Evolutionary conservation across 1,140 invertebrate species (phyloP), one percentile per base, ranked within the genome.

Genomic region (Drosophila virilis): DNA sequence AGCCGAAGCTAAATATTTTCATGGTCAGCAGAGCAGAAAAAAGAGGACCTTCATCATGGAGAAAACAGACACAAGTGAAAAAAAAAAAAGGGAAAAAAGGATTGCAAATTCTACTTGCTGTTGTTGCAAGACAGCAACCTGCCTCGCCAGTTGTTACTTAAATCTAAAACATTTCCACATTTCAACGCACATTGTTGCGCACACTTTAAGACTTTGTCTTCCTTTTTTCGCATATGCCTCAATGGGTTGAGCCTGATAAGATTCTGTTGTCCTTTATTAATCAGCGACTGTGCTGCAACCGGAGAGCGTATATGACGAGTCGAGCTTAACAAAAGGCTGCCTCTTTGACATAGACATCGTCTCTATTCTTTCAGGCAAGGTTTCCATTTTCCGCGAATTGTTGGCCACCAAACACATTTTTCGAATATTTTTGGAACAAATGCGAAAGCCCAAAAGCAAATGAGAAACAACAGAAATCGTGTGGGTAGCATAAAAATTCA

Each of bases 21-120:
- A 84, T 80, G 81, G 80, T 54, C 77, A 84, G 51, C 65, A 85
- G 80, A 84, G 77, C 75, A 80, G 77, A 85, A 84, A 84, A 81
- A 74, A 45, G 33, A 22, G 77, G 72, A 50, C 46, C 33, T 50
- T 42, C n/a, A 37, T 15, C 6, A 32, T 45, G 51, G 22, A 55
- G 37, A 22, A 2, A 22, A 22, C 22, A 22, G 3, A 1, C 2
- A 22, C 0, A 22, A 22, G 2, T 3, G 22, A 2, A 22, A 22
- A 1, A 22, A 22, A 22, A 22, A 22, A 22, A 3, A 3, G 3
- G 22, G n/a, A n/a, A 33, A 58, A 61, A 59, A 9, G 22, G 17
- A 33, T 58, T 8, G 43, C 9, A 60, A 55, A 50, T 37, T 15
- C 42, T 55, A 40, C 10, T 51, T 51, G 12, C 33, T 28, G 10